Conservation (phyloP, 2,113 vertebrate genomes). For the Corvus hawaiiensis region DNA sequence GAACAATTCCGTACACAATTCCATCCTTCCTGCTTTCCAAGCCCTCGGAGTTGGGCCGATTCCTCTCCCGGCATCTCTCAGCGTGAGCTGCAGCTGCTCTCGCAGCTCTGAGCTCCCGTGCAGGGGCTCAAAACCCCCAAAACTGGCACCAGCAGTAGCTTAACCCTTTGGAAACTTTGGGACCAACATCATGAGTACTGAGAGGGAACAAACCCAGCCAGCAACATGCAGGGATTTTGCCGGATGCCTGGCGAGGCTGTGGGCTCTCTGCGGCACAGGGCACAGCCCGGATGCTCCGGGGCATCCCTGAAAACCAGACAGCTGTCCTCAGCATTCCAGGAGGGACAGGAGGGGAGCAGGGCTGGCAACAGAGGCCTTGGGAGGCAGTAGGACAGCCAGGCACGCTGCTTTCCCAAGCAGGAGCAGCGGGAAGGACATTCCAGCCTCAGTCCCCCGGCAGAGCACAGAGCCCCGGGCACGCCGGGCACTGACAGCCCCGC, state of each 20-base stretch:
- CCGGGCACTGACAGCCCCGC: rapidly evolving
- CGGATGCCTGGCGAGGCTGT: rapidly evolving
- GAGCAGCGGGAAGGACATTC: background rate
- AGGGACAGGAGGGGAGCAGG: background rate
- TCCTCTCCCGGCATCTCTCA: background rate
- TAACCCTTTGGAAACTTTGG: background rate
- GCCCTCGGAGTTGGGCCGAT: rapidly evolving
- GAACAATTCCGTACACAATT: background rate
- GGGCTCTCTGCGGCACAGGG: background rate
- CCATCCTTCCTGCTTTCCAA: background rate
- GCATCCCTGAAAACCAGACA: background rate
- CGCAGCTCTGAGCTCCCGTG: background rate
- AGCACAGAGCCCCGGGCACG: background rate
- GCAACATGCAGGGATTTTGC: background rate
- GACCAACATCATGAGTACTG: rapidly evolving
- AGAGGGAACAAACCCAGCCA: background rate
- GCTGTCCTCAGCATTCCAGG: background rate
- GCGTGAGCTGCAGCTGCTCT: rapidly evolving
- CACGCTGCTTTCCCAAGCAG: background rate
- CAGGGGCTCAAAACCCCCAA: background rate
- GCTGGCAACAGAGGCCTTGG: background rate
- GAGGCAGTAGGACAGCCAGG: background rate
- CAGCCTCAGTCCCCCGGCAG: background rate
- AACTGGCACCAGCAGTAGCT: background rate
- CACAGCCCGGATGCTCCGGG: background rate